Evolutionary conservation across 2,888 invertebrate species (phyloP).

Genomic region (Campopleginae sp.): DNA sequence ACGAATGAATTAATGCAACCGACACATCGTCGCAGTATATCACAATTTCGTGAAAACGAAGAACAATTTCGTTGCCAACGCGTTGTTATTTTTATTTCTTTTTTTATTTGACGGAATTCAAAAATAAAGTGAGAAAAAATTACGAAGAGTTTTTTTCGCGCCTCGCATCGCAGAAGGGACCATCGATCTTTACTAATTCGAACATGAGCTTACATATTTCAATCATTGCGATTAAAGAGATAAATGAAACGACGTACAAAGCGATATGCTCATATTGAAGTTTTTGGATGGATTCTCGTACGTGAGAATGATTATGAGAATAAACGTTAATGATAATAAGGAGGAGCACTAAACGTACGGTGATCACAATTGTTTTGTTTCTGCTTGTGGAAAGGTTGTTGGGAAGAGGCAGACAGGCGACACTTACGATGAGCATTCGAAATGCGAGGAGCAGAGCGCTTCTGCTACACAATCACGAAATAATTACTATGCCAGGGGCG

Average conservation of each 20-base stretch:
- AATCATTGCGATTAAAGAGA: neutral
- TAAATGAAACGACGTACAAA: neutral
- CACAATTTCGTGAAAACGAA: neutral
- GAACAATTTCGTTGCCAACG: neutral
- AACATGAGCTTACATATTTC: neutral
- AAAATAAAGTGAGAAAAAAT: neutral
- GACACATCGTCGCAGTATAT: neutral
- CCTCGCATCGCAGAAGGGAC: neutral
- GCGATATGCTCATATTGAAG: neutral
- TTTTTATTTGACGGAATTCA: neutral
- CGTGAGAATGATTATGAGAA: slow-evolving; percentile 36
- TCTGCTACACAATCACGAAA: slow-evolving; percentile 65
- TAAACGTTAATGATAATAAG: slow-evolving; percentile 48
- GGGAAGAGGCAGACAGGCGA: slow-evolving; percentile 35
- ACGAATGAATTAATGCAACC: neutral
- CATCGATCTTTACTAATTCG: neutral
- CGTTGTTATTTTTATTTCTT: neutral
- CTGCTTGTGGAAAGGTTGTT: slow-evolving; percentile 22
- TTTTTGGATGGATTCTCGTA: slow-evolving; percentile 13
- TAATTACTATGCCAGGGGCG: slow-evolving; percentile 66
- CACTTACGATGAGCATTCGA: slow-evolving; percentile 63
- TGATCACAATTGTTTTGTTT: slow-evolving; percentile 25
- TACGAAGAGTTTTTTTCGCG: neutral
- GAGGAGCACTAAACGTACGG: slow-evolving; percentile 22
- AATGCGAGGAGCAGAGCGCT: slow-evolving; percentile 47